Base-by-base conservation (phyloP, 2,797 vertebrate genomes). In the Pangasius larnaudii region DNA sequence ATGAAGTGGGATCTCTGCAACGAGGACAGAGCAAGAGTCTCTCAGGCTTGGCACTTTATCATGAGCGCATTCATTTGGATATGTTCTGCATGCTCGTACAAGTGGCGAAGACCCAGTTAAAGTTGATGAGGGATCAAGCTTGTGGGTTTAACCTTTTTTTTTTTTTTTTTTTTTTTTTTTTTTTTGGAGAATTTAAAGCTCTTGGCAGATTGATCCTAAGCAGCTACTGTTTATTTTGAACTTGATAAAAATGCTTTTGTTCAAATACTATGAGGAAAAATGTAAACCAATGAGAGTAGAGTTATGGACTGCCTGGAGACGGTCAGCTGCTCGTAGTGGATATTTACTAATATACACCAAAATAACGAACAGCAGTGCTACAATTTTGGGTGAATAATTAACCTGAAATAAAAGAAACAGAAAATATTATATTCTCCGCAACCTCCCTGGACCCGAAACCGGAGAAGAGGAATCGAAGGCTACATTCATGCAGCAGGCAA, bases 1-100 rank as follows among this genome's bases (percentile, higher is more conserved):
- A 86, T 78, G 22, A 69, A 88, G 84, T 86, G 81, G 78, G 49
- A 78, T 82, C 85, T 86, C 69, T 81, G 24, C 65, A 84, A 42
- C 42, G 63, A 89, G 78, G 27, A 79, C 63, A 42, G 51, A 53
- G 36, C 59, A 49, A 74, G n/a, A 49, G 61, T 86, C 71, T 87
- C 77, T 89, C 75, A 82, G 39, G 36, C 77, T 56, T n/a, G 59
- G 85, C 82, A 58, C 46, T 13, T 85, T 56, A 80, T 74, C 63
- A 56, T 24, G 30, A 63, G 65, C 77, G 16, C 4, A 18, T 80
- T 82, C 59, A 46, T 42, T 87, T 53, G 53, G 13, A 6, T 69
- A 33, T n/a, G 13, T 53, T 30, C 49, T 84, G 74, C 33, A 42
- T 53, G 59, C 75, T 58, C 36, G 6, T 24, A 5, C 7, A 81